phyloP scores from a whole-genome alignment of 2,113 vertebrate species.

The Rhynchomys soricoides region DNA sequence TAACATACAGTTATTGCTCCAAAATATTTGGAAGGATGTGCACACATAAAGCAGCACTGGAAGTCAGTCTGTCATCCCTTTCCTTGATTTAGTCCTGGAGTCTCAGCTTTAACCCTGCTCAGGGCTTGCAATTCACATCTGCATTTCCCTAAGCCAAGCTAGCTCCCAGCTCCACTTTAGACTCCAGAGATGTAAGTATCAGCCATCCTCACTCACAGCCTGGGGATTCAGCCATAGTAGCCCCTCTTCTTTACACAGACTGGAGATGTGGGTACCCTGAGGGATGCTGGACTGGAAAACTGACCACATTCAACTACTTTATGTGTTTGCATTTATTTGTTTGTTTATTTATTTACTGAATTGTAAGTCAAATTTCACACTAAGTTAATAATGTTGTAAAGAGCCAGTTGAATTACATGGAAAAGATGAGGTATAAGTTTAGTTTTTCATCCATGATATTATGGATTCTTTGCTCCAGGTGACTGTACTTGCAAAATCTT shows the following conservation, averaged over 20 bases:
- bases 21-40: too few species aligned
- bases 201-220: not conserved
- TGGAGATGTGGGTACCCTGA: not conserved
- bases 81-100: not conserved
- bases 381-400: not conserved
- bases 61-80: rapidly evolving
- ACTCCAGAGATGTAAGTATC: not conserved
- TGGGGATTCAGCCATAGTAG: not conserved
- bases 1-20: not conserved
- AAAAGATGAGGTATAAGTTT: not conserved
- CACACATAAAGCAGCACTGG: too few species aligned
- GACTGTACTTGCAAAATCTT: not conserved
- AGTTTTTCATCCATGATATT: not conserved
- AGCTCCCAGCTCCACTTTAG: not conserved
- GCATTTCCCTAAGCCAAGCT: not conserved
- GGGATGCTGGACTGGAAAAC: not conserved
- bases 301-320: not conserved
- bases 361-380: not conserved
- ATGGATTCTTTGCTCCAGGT: not conserved
- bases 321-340: not conserved
- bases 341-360: not conserved
- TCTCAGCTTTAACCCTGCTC: not conserved
- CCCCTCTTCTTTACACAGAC: not conserved
- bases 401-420: not conserved
- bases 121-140: not conserved